A percentile compares a stretch with the other conserved stretches of the same genome.
Conservation (phyloP, 1,140 invertebrate species). For the Temnothorax longispinosus region DNA sequence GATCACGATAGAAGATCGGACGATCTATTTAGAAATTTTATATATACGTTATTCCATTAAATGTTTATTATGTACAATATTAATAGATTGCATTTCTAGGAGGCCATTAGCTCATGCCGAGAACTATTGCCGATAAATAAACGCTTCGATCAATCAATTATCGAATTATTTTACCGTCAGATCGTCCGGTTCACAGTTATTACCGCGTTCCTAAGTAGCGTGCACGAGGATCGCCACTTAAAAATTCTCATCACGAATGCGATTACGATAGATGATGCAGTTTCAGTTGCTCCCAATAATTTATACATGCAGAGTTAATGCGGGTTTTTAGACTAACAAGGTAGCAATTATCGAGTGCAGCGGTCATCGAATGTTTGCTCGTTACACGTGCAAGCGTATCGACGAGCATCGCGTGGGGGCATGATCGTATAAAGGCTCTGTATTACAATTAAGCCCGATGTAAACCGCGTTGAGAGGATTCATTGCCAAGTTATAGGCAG, state of each 20-base stretch:
- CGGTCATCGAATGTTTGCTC: background rate
- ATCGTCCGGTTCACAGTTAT: conserved; percentile 1
- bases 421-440: background rate
- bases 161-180: background rate
- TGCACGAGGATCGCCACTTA: background rate
- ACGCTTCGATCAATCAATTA: conserved; percentile 29
- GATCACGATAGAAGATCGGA: no score
- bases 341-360: background rate
- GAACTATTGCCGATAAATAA: conserved; percentile 10
- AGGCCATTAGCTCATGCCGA: background rate
- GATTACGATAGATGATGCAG: conserved; percentile 12
- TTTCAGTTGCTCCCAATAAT: conserved; percentile 38
- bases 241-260: conserved; percentile 28
- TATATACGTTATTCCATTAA: background rate
- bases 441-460: background rate
- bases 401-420: background rate
- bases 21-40: background rate
- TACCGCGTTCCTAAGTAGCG: background rate
- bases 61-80: background rate
- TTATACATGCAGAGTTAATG: conserved; percentile 5
- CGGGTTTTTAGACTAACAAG: background rate
- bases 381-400: background rate
- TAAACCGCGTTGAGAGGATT: background rate
- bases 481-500: conserved; percentile 18
- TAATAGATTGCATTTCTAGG: background rate